Evolutionary conservation across 2,888 invertebrate species (phyloP), one percentile per base, ranked within the genome.

Genomic region (Orthosia incerta): DNA sequence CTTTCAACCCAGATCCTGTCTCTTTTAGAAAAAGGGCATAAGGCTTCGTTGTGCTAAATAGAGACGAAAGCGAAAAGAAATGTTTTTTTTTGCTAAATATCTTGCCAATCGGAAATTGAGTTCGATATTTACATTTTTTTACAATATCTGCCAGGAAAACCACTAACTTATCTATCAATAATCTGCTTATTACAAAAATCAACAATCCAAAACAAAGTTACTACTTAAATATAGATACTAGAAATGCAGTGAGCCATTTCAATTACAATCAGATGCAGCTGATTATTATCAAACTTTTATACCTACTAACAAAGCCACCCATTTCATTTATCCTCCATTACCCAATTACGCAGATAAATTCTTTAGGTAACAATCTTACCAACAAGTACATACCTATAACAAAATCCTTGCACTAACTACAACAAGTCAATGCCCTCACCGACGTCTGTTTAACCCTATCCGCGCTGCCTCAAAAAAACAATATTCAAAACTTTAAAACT

Each of bases 401-500:
- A 55, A 62, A 63, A 65, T 67, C 60, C 63, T 57, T 70, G 50
- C 48, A 65, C 18, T 48, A 70, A 70, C 31, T 31, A 59, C n/a
- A 26, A 18, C 15, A 64, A 74, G 85, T 83, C 85, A 87, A 77
- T 51, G 85, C 26, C 81, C 80, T 71, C 64, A 11, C 39, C 76
- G 80, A 80, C 71, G 76, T 39, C 39, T 39, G 39, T 76, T 80
- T 83, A 83, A 86, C 80, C 77, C 86, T 84, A 81, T 76, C 71
- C 67, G 26, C 65, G 63, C 69, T 31, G 64, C 70, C 26, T 60
- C 23, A 60, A 81, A 83, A 84, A 85, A 86, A 80, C 88, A 88
- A 85, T 89, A 90, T 88, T 89, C 81, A 86, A 76, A 85, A 88
- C 81, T 85, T 87, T 87, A 86, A 88, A 83, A 82, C 72, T 83